These are phyloP conservation scores for Phoxinus phoxinus DNA, from an alignment of 2,113 vertebrate genomes.

Conservation along the genomic window DNA sequence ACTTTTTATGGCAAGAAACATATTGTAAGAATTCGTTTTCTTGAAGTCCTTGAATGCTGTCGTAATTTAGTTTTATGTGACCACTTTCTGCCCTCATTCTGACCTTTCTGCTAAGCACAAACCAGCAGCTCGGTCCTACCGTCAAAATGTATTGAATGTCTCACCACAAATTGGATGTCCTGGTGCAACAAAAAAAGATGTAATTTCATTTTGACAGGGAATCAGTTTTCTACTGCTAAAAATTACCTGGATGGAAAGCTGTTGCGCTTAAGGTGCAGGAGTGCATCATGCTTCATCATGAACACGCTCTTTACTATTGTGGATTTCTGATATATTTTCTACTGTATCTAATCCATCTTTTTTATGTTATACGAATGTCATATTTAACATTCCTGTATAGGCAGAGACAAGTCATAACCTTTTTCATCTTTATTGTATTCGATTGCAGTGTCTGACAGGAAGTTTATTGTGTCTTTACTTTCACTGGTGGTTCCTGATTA, in stretches of 20 bases:
- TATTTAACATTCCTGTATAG: neutral
- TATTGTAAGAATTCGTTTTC: neutral
- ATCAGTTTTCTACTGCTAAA: constrained; percentile 1
- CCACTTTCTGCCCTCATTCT: neutral
- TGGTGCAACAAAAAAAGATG: neutral
- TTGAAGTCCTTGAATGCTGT: neutral
- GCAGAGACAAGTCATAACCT: neutral
- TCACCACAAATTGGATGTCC: constrained; percentile 18
- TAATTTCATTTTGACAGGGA: constrained; percentile 13
- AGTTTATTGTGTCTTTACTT: neutral
- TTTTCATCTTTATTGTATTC: neutral
- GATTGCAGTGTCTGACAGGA: neutral
- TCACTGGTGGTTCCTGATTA: neutral
- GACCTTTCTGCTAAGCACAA: neutral
- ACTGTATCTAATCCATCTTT: neutral
- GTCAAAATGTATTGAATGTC: neutral
- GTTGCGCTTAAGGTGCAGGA: neutral
- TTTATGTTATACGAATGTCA: neutral
- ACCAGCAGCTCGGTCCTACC: neutral
- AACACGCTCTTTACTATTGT: neutral
- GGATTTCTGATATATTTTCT: neutral
- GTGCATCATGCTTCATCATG: neutral
- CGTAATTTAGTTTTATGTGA: neutral
- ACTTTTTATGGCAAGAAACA: neutral
- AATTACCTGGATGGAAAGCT: neutral